Evolutionary conservation across 1,140 invertebrate species (phyloP), one percentile per base, ranked within the genome.

Genomic region (Drosophila nigromelanica): DNA sequence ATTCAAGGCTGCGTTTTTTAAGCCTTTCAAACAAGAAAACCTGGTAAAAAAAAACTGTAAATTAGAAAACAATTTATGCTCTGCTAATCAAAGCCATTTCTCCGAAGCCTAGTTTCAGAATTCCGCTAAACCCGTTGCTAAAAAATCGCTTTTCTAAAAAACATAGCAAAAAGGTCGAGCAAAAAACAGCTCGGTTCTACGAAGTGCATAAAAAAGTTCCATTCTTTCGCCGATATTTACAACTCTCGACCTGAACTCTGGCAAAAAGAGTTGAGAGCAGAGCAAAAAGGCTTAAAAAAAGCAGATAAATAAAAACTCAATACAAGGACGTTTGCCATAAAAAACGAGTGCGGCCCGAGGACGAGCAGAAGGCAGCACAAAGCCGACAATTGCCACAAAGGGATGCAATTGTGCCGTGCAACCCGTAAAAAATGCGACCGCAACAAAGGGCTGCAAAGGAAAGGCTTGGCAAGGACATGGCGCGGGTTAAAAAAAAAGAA

Each of bases 231-330:
- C 48, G 15, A 55, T 48, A 39, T 78, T 72, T 75, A 72, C 76
- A 75, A 47, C 62, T 58, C 47, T 37, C 58, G 61, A 48, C 42
- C 64, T 60, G 48, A 40, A 68, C 52, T 52, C 33, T 24, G 48
- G 30, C 56, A 12, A 62, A 76, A 76, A 73, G 78, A 83, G 80
- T 81, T 80, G 75, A 87, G 78, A 69, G 82, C 82, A 87, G 82
- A 70, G 83, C 85, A 73, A 43, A 89, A 89, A 89, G 83, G 83
- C 83, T 89, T 89, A 83, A 89, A 89, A 89, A 89, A 89, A 24
- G 10, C 0, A 7, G 7, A 8, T 8, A 35, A 35, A 35, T 8
- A 35, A 35, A 35, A 35, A 33, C 30, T 33, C 30, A 33, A 33
- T 5, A 8, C 18, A 42, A 51, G 48, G 58, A 80, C 55, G 27